phyloP scores from a whole-genome alignment of 2,888 invertebrate genomes.

The Spodoptera exigua region DNA sequence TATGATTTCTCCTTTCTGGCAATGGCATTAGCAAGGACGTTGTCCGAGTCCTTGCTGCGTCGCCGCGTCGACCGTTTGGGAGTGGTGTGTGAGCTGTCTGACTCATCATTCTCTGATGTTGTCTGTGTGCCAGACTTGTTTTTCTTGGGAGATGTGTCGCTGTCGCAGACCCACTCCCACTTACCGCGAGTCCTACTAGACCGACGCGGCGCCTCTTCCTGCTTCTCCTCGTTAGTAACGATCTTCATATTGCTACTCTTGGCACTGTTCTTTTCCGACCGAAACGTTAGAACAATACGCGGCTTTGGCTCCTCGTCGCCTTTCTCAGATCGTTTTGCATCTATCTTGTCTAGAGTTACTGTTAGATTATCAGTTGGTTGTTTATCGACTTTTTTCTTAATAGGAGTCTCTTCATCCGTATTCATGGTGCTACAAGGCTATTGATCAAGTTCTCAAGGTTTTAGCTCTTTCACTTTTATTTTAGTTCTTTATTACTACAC shows the following conservation, averaged over 20 bases:
- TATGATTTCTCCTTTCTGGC: slow-evolving; percentile 93
- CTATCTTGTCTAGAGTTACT: slow-evolving; percentile 71
- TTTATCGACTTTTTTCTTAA: slow-evolving; percentile 77
- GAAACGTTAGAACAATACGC: slow-evolving; percentile 90
- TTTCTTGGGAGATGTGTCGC: slow-evolving; percentile 73
- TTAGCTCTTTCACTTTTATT: slow-evolving; percentile 47
- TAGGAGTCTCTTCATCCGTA: slow-evolving; percentile 72
- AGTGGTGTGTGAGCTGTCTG: slow-evolving; percentile 75
- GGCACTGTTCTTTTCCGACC: slow-evolving; percentile 89
- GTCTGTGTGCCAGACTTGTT: slow-evolving; percentile 67
- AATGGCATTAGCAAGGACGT: slow-evolving; percentile 92
- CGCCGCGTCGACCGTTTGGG: slow-evolving; percentile 91
- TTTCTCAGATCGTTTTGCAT: slow-evolving; percentile 73
- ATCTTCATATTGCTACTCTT: slow-evolving; percentile 88
- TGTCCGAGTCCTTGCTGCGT: slow-evolving; percentile 90
- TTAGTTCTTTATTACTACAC: slow-evolving; percentile 1
- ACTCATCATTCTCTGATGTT: slow-evolving; percentile 81
- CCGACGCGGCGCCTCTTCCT: slow-evolving; percentile 78
- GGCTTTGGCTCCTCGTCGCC: slow-evolving; percentile 86
- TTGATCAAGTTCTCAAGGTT: slow-evolving; percentile 55
- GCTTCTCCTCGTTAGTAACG: slow-evolving; percentile 83
- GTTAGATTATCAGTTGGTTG: slow-evolving; percentile 67
- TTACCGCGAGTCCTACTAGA: slow-evolving; percentile 77
- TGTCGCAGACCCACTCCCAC: slow-evolving; percentile 81
- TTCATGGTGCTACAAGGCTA: slow-evolving; percentile 81